Conservation (phyloP, 2,797 vertebrate species). For the Myiotriccus ornatus region DNA sequence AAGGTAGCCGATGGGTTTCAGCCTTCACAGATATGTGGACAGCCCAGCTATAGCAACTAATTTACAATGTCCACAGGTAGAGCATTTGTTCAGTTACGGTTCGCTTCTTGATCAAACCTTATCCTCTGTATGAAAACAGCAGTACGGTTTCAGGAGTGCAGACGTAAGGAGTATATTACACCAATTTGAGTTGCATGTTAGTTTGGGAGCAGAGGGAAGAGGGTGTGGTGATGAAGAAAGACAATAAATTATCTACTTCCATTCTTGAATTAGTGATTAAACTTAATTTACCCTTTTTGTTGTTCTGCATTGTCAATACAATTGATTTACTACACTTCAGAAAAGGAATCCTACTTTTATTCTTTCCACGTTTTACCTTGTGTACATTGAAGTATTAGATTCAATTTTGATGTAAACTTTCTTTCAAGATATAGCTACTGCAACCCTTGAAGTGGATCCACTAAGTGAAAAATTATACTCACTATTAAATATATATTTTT, state of each 20-base stretch:
- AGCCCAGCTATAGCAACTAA: neutral
- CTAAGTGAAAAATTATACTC: neutral
- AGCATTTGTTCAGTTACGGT: neutral
- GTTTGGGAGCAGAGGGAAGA: neutral
- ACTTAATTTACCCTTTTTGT: neutral
- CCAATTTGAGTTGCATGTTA: neutral
- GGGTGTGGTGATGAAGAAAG: accelerated
- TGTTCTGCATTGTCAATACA: neutral
- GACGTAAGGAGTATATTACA: neutral
- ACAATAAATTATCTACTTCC: neutral
- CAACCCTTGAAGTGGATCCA: neutral
- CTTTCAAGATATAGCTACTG: neutral
- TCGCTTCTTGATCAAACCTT: neutral
- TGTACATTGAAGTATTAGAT: neutral
- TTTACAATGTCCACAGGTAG: neutral
- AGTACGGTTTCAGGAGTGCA: accelerated
- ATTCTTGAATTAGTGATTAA: neutral
- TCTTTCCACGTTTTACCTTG: neutral
- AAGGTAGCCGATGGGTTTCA: neutral
- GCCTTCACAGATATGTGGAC: neutral
- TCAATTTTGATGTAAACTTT: neutral
- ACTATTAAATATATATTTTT: neutral
- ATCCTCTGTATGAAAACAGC: neutral
- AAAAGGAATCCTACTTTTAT: neutral
- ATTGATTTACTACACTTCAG: neutral